Conservation (phyloP, 1,140 invertebrate genomes). For the Atta cephalotes region DNA sequence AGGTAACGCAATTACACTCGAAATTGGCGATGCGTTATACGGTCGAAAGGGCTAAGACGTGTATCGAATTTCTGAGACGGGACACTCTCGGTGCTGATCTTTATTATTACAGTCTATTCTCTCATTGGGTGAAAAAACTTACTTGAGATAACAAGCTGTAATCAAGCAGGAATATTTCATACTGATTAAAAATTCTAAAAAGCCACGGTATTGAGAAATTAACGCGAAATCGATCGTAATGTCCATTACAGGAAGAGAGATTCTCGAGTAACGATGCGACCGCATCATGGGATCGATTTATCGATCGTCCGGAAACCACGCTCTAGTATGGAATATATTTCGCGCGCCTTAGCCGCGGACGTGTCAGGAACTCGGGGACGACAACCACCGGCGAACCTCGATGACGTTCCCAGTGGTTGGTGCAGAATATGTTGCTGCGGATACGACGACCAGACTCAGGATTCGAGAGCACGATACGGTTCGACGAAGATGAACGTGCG, state of each 20-base stretch:
- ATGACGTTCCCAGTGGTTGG: slow-evolving; percentile 62
- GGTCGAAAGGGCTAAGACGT: slow-evolving; percentile 30
- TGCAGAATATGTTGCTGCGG: slow-evolving; percentile 29
- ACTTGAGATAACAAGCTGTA: background rate
- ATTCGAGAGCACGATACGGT: slow-evolving; percentile 38
- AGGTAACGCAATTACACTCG: slow-evolving; percentile 53
- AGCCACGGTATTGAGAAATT: background rate
- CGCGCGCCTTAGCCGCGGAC: slow-evolving; percentile 48
- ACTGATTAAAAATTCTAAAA: background rate
- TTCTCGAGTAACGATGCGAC: background rate
- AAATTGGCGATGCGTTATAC: slow-evolving; percentile 54
- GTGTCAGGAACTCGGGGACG: slow-evolving; percentile 64
- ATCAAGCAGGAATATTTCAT: background rate
- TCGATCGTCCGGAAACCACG: background rate
- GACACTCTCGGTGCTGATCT: slow-evolving; percentile 11
- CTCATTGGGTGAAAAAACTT: background rate
- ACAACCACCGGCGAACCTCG: slow-evolving; percentile 63
- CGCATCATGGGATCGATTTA: slow-evolving; percentile 36
- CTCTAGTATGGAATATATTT: background rate
- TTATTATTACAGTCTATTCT: slow-evolving; percentile 10
- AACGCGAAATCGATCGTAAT: slow-evolving; percentile 25
- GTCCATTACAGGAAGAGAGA: slow-evolving; percentile 21
- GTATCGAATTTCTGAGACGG: slow-evolving; percentile 43
- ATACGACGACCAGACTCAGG: slow-evolving; percentile 24
- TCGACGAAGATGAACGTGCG: slow-evolving; percentile 68